These are phyloP conservation scores for Botia kubotai DNA, from an alignment of 2,797 vertebrate genomes.

Conservation along the genomic window DNA sequence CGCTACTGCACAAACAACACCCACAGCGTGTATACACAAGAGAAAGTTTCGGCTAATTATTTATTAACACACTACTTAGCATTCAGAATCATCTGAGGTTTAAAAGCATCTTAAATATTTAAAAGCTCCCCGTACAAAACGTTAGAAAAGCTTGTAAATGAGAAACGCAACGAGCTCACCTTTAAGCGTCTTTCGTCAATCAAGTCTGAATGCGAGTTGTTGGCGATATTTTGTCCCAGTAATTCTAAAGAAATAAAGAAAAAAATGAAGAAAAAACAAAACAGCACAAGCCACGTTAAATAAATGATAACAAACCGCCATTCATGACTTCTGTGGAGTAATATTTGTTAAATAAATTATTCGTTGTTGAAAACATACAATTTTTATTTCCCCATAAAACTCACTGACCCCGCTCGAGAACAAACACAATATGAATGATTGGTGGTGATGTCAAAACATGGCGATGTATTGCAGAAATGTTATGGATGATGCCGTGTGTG, in stretches of 20 bases:
- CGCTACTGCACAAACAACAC: constrained; percentile 61
- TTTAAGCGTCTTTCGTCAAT: constrained; percentile 79
- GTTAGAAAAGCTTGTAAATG: constrained; percentile 4
- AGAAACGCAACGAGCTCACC: constrained; percentile 67
- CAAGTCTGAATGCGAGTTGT: constrained; percentile 81
- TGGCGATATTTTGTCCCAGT: constrained; percentile 79
- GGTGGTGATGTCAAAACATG: background rate
- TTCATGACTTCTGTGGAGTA: background rate
- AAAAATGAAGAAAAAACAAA: background rate
- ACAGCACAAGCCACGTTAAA: constrained; percentile 40
- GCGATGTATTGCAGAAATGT: background rate
- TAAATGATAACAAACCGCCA: background rate
- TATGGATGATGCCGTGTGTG: background rate
- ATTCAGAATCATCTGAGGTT: background rate
- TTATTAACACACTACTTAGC: background rate
- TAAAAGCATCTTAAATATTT: background rate
- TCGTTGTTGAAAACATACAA: background rate
- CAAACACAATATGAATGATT: background rate
- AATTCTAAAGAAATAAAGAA: constrained; percentile 73
- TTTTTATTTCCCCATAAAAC: background rate
- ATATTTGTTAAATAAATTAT: too few species aligned
- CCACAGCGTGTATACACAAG: constrained; percentile 2
- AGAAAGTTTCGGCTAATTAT: background rate
- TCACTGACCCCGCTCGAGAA: background rate
- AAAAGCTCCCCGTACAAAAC: background rate